Evolutionary conservation across 2,888 invertebrate species (phyloP).

Genomic region (Bhutanitis thaidina): DNA sequence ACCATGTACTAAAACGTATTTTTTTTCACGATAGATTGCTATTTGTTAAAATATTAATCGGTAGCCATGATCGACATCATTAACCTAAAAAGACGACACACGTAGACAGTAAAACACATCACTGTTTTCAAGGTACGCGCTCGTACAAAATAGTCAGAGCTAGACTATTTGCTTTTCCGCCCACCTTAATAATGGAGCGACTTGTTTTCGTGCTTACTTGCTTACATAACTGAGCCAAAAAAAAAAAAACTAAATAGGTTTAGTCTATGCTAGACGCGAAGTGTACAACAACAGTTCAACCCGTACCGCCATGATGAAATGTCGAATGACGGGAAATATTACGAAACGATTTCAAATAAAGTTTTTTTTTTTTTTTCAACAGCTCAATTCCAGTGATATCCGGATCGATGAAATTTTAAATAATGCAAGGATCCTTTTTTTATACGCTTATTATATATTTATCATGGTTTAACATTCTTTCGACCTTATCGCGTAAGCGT

Average conservation of each 20-base stretch:
- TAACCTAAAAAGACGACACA: neutral
- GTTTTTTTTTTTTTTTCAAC: too few relatives aligned
- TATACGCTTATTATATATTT: too few relatives aligned
- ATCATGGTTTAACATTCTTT: too few relatives aligned
- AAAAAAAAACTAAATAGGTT: conserved; percentile 4
- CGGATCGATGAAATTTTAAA: too few relatives aligned
- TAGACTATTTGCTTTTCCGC: conserved; percentile 7
- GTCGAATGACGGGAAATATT: too few relatives aligned
- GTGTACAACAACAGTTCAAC: neutral
- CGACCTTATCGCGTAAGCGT: too few relatives aligned
- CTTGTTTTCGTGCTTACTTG: neutral
- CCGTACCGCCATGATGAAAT: neutral
- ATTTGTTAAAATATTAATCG: too few relatives aligned
- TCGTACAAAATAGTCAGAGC: neutral
- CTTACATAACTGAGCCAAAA: conserved; percentile 1
- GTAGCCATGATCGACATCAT: too few relatives aligned
- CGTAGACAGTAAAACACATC: neutral
- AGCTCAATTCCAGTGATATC: too few relatives aligned
- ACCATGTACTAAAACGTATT: too few relatives aligned
- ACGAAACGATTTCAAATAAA: neutral
- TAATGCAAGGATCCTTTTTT: too few relatives aligned
- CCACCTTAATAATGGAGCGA: conserved; percentile 8
- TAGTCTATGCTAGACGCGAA: conserved; percentile 7
- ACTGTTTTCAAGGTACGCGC: neutral
- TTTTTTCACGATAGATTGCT: too few relatives aligned